Base-by-base conservation (phyloP, 2,797 vertebrate genomes). In the Smutsia temminckii region DNA sequence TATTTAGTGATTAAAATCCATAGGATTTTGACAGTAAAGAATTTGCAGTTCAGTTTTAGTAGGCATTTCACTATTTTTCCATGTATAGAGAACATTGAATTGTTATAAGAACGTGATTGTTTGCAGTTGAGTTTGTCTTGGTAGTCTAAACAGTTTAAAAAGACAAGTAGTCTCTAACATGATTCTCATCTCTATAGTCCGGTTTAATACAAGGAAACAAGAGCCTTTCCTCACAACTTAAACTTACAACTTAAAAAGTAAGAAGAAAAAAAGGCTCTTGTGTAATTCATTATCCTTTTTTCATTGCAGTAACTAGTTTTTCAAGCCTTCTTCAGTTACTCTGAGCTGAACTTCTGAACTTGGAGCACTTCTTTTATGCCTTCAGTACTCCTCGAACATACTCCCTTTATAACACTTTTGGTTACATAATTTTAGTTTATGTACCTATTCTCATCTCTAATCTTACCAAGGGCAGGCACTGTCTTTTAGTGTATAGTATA, bases 121-220 rank as follows among this genome's bases (percentile, higher is more conserved):
- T 89, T 59, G 34, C n/a, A 85, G 25, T 81, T 81, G 34, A 37
- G 53, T 78, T 66, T 69, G 59, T 68, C 21, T 42, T 61, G 69
- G 40, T 71, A 57, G 29, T 68, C 63, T 86, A 61, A 68, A 40
- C 10, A 46, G 59, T 86, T 64, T 66, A 72, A 34, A 74, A 80
- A 90, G 49, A 34, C 59, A 75, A 29, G 42, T 53, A 40, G 14
- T 75, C 37, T 72, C 1, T 63, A 53, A 83, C 10, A n/a, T 21
- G n/a, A 88, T 72, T 63, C n/a, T 61, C 1, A 8, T 68, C 42
- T 66, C n/a, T 66, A 49, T 37, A 83, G 53, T 84, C 72, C 89
- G 55, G 23, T 77, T 69, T 78, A 69, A 95, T 97, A 96, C 37
- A 63, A 63, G 21, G 69, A 89, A 92, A 66, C 46, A 95, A 96